These are phyloP conservation scores for Polymixis flavicincta DNA, from an alignment of 2,888 invertebrate genomes.

Conservation along the genomic window DNA sequence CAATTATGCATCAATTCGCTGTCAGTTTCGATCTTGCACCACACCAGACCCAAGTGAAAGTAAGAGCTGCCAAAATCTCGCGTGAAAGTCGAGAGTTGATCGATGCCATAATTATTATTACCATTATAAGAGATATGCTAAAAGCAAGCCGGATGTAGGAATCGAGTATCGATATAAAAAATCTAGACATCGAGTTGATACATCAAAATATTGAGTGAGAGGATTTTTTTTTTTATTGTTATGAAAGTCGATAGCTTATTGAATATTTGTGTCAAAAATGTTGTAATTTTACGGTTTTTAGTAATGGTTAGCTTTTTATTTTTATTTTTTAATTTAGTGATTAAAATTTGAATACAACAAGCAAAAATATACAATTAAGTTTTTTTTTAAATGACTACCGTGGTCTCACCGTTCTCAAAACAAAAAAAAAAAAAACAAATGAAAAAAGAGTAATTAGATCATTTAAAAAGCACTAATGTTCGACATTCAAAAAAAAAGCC, in stretches of 20 bases:
- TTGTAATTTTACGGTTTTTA: slow-evolving; percentile 20
- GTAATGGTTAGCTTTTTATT: too few species aligned
- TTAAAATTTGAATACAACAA: too few species aligned
- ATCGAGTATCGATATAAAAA: slow-evolving; percentile 64
- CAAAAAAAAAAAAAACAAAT: background rate
- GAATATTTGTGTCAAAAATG: background rate
- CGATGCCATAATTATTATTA: slow-evolving; percentile 90
- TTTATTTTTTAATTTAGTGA: too few species aligned
- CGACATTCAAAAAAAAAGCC: slow-evolving; percentile 2
- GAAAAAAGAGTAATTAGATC: background rate
- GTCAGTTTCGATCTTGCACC: slow-evolving; percentile 56
- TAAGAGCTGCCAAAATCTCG: slow-evolving; percentile 88
- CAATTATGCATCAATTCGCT: slow-evolving; percentile 26
- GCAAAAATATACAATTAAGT: too few species aligned
- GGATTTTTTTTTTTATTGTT: slow-evolving; percentile 26
- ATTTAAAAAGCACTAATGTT: background rate
- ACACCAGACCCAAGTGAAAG: slow-evolving; percentile 81
- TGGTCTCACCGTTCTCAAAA: background rate
- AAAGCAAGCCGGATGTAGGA: slow-evolving; percentile 86
- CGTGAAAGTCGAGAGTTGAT: slow-evolving; percentile 89
- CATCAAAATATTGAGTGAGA: slow-evolving; percentile 44
- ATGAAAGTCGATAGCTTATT: slow-evolving; percentile 32
- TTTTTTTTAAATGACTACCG: background rate
- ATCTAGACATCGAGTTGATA: slow-evolving; percentile 62
- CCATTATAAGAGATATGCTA: slow-evolving; percentile 89